Evolutionary conservation across 1,140 invertebrate genomes (phyloP).

Genomic region (Centruroides vittatus): DNA sequence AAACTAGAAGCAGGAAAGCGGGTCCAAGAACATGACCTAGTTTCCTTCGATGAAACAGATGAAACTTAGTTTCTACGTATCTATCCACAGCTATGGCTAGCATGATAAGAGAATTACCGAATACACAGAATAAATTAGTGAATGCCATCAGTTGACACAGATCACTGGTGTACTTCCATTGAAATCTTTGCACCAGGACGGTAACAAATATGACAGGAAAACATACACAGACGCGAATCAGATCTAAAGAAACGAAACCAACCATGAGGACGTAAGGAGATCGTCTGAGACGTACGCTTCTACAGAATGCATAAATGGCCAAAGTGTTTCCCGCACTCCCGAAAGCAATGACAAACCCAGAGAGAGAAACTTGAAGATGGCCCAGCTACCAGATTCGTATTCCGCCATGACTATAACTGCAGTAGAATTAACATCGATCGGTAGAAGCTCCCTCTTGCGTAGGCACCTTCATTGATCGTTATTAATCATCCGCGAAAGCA

Average conservation of each 20-base stretch:
- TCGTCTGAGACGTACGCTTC: not conserved
- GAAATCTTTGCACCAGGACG: conserved; percentile 1
- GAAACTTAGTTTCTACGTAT: conserved; percentile 8
- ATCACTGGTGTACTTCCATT: not conserved
- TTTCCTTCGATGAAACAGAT: conserved; percentile 1
- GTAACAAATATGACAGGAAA: conserved; percentile 7
- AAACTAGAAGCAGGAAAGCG: not conserved
- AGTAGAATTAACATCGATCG: too few species aligned
- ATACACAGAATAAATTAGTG: conserved; percentile 6
- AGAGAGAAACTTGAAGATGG: conserved; percentile 12
- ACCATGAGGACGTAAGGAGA: conserved; percentile 9
- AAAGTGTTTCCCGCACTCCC: conserved; percentile 7
- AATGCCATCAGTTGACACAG: conserved; percentile 8
- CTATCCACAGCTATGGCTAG: conserved; percentile 10
- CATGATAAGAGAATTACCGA: conserved; percentile 8
- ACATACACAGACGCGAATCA: conserved; percentile 6
- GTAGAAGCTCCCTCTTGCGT: too few species aligned
- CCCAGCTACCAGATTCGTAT: not conserved
- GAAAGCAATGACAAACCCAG: conserved; percentile 9
- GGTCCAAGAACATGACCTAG: conserved; percentile 1
- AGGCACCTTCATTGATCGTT: too few species aligned
- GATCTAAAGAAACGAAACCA: conserved; percentile 6
- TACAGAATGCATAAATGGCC: conserved; percentile 9
- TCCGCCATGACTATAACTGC: too few species aligned
- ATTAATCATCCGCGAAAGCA: too few species aligned